Percentiles rank a stretch among this genome's conserved stretches.
These are phyloP conservation scores for Chymomyza amoena DNA, from an alignment of 2,888 invertebrate genomes.

Conservation along the genomic window DNA sequence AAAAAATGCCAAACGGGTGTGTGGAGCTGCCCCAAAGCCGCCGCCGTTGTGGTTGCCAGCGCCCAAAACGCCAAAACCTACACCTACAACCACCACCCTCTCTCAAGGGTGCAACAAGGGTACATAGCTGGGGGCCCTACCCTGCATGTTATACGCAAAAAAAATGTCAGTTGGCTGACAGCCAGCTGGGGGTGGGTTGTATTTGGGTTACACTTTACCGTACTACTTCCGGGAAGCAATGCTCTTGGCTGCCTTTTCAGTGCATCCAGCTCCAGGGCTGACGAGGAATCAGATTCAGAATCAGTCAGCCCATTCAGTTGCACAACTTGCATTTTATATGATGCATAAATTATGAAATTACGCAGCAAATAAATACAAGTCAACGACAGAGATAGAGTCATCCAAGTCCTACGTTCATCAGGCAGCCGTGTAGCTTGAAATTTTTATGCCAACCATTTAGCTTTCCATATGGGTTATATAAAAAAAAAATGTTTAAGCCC, in stretches of 20 bases:
- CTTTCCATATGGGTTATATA: background rate
- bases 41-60: background rate
- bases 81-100: background rate
- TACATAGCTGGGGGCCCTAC: background rate
- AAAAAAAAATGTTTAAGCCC: conserved; percentile 29
- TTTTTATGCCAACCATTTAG: background rate
- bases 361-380: conserved; percentile 41
- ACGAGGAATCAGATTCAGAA: background rate
- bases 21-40: background rate
- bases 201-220: background rate
- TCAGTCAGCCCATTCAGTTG: conserved; percentile 13
- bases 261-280: conserved; percentile 17
- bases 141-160: background rate
- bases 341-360: conserved; percentile 59
- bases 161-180: conserved; percentile 43
- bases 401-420: background rate
- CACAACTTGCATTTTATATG: conserved; percentile 48
- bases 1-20: background rate
- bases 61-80: background rate
- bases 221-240: conserved; percentile 23
- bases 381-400: conserved; percentile 34
- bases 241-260: conserved; percentile 7
- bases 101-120: background rate
- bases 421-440: background rate
- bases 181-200: conserved; percentile 12